Evolutionary conservation across 53 echinoderm and acorn worm genomes (phyloP), one percentile per base, ranked within the genome.

Genomic region (Arbacia lixula): DNA sequence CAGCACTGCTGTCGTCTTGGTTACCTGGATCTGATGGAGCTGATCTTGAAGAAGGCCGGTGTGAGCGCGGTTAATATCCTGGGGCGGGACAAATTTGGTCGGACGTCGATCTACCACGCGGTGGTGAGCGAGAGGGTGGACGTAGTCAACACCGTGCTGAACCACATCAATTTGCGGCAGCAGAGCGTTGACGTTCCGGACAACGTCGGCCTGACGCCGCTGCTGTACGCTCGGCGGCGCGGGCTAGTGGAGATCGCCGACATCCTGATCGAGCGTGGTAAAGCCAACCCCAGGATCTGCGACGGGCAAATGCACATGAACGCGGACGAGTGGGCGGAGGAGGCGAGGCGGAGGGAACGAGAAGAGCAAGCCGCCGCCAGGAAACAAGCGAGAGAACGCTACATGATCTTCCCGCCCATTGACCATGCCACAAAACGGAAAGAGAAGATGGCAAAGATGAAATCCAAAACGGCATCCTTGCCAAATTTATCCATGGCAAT

Each of bases 251-350:
- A 88, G 9, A 86, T 93, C 11, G 93, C 92, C 17, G 61, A 85
- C 14, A 55, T 91, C 10, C 67, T 95, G 14, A 49, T 84, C 36
- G 71, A 61, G 16, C 86, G 88, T 20, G 95, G 91, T 0, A 85
- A 89, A 25, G 95, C 95, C 30, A 95, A 95, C 67, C 95, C 95
- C 29, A 76, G 88, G 24, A 95, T 95, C 30, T 92, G 90, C 28
- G 95, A 93, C 67, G 20, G 56, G 29, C 66, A 83, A 53, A 76
- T 83, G 69, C 95, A 95, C 43, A 86, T 85, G 86, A 91, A 93
- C 68, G 88, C 95, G n/a, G 51, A 71, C 0, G 91, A 89, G 57
- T 95, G 95, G 95, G 93, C 87, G 32, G 88, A 86, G 53, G 84
- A 86, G 25, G 91, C 93, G 19, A 69, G 84, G 3, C 72, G 71